Evolutionary conservation across 1,140 invertebrate species (phyloP), one percentile per base, ranked within the genome.

Genomic region (Cydia pomonella): DNA sequence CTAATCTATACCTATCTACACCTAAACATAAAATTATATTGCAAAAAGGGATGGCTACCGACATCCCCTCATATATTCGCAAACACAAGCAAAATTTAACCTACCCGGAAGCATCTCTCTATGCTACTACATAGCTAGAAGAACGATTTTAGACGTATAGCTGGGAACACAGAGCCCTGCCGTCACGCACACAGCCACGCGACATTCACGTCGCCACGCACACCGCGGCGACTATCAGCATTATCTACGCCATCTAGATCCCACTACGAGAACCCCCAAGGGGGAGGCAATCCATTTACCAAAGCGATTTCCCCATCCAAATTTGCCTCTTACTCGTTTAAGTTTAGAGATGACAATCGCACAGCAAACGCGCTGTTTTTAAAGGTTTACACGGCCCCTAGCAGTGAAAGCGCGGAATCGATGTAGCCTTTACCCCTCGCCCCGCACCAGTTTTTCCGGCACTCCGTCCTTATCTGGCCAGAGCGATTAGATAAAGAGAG

Each of bases 371-470:
- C 79, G 81, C 82, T 88, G 86, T 89, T 92, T 92, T 92, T 92
- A 92, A 92, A 92, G 91, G 91, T 92, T 92, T 92, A 92, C 91
- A 92, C 87, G 91, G 91, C 91, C 91, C 90, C 91, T 91, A 91
- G 89, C 91, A 91, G 88, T 91, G 91, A 93, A 93, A 93, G 91
- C 91, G 90, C 91, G 90, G 89, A 92, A 92, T 92, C 91, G 91
- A 92, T 92, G 91, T 92, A 92, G 91, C 90, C 91, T 92, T 92
- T 89, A 91, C 91, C 87, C 89, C 91, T 84, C 90, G 79, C 87
- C 86, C 91, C 91, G 87, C 91, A 78, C 86, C 91, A 89, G 91
- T 93, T 93, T 93, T 93, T 92, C 91, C 90, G 89, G 89, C 85
- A 85, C 85, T 92, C 90, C 87, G 91, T 93, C 91, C 90, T 93